A percentile compares a stretch with the other conserved stretches of the same genome.
These are phyloP conservation scores for Drosophila greeni DNA, from an alignment of 2,888 invertebrate genomes.

Conservation along the genomic window DNA sequence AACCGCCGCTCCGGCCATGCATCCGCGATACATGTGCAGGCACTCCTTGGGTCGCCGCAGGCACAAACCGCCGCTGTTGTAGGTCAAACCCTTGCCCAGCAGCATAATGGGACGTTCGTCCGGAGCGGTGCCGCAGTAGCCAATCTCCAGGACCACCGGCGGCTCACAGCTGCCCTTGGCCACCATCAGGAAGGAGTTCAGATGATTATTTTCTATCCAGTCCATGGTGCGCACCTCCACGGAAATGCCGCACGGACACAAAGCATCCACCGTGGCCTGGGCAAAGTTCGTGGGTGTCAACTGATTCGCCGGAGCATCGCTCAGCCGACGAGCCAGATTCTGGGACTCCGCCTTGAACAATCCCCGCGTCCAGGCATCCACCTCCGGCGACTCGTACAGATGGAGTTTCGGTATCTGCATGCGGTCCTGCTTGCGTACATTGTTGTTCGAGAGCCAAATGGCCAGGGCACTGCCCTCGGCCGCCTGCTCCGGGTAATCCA, in stretches of 20 bases:
- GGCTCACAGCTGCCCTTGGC: slow-evolving; percentile 80
- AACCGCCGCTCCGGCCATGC: slow-evolving; percentile 84
- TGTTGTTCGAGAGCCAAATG: slow-evolving; percentile 82
- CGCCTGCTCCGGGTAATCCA: slow-evolving; percentile 83
- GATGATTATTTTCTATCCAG: slow-evolving; percentile 81
- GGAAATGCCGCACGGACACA: slow-evolving; percentile 81
- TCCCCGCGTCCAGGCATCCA: slow-evolving; percentile 83
- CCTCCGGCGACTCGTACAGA: slow-evolving; percentile 80
- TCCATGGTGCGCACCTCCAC: slow-evolving; percentile 80
- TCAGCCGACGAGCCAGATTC: slow-evolving; percentile 84
- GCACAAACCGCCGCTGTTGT: slow-evolving; percentile 79
- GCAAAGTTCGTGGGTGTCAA: slow-evolving; percentile 88
- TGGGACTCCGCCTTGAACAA: slow-evolving; percentile 85
- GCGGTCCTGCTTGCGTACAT: slow-evolving; percentile 80
- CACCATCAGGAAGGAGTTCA: slow-evolving; percentile 80
- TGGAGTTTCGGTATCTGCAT: slow-evolving; percentile 80
- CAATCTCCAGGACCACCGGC: slow-evolving; percentile 81
- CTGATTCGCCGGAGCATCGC: slow-evolving; percentile 86
- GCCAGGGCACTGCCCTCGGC: slow-evolving; percentile 83
- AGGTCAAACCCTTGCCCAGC: slow-evolving; percentile 81
- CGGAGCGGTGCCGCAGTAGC: slow-evolving; percentile 79
- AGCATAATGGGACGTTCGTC: slow-evolving; percentile 80
- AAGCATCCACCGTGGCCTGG: slow-evolving; percentile 82
- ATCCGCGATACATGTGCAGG: slow-evolving; percentile 79
- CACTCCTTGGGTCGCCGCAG: slow-evolving; percentile 63